These are phyloP conservation scores for Sphaerophoria taeniata DNA, from an alignment of 2,888 invertebrate species.

Conservation along the genomic window DNA sequence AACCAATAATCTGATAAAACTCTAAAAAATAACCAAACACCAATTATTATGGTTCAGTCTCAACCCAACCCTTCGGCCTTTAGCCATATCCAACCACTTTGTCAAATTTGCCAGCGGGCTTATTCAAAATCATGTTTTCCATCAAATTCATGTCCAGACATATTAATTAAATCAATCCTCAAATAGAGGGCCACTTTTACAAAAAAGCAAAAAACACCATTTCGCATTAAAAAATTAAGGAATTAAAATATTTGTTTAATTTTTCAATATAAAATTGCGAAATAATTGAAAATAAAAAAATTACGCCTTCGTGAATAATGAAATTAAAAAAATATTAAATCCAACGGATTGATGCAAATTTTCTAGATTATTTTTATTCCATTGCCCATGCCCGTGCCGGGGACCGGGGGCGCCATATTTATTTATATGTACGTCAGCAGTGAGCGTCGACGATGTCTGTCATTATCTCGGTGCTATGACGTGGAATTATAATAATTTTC, in stretches of 20 bases:
- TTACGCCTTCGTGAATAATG: slow-evolving; percentile 6
- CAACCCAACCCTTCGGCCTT: background rate
- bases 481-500: slow-evolving; percentile 69
- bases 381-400: slow-evolving; percentile 33
- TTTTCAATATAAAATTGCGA: slow-evolving; percentile 8
- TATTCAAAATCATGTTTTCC: slow-evolving; percentile 47
- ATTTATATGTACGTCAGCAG: too few relatives aligned
- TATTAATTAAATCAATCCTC: slow-evolving; percentile 72
- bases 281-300: slow-evolving; percentile 17
- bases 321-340: slow-evolving; percentile 39
- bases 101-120: slow-evolving; percentile 15
- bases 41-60: slow-evolving; percentile 23
- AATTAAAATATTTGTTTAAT: too few relatives aligned
- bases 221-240: slow-evolving; percentile 5
- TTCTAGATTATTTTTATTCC: slow-evolving; percentile 51
- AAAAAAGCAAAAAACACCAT: slow-evolving; percentile 8
- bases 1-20: slow-evolving; percentile 35
- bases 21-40: background rate
- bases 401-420: background rate
- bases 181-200: slow-evolving; percentile 61
- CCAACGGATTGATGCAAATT: slow-evolving; percentile 45
- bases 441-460: slow-evolving; percentile 3
- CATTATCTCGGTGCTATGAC: slow-evolving; percentile 65
- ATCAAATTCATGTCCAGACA: slow-evolving; percentile 63
- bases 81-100: background rate